Base-by-base conservation (phyloP, 2,113 vertebrate genomes). In the Saimiri boliviensis region DNA sequence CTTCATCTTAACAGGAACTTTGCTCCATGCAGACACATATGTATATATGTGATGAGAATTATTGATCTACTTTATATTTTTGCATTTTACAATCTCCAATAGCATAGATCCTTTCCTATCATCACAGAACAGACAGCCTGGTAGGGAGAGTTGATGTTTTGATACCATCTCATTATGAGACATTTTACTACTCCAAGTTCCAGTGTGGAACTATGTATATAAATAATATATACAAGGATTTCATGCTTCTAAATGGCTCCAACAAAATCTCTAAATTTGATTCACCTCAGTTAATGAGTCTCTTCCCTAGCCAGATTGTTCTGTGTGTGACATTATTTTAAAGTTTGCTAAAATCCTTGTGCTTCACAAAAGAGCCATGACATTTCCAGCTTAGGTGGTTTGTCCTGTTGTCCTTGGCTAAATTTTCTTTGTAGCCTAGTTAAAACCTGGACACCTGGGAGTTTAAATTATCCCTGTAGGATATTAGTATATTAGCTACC, bases 401-500 rank as follows among this genome's bases (percentile, higher is more conserved):
- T 85, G 96, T 97, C 96, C 97, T 97, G 84, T 47, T 97, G 97
- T 98, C 98, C 97, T 98, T 98, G 97, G 95, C 96, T 97, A 97
- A 97, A 97, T 97, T 98, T 98, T 97, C 97, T 97, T 97, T 97
- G 96, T 96, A 96, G 97, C 93, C 97, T 97, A 97, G 96, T 97
- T 97, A 98, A 98, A 97, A 96, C 91, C 86, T 76, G 88, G 97
- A 98, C 97, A 98, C 97, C 97, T 97, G 97, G 97, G 96, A 97
- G 82, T 80, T 96, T 96, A 98, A 97, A 98, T 98, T 97, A 97
- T 97, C 97, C 98, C 97, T 98, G 96, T 95, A 98, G 97, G 98
- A 97, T 98, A 98, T 98, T 98, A 98, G 96, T 98, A 97, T 98
- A 98, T 98, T 97, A 98, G 96, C 96, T 97, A 96, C 95, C 98